Evolutionary conservation across 2,888 invertebrate genomes (phyloP), one percentile per base, ranked within the genome.

Genomic region (Oligia latruncula): DNA sequence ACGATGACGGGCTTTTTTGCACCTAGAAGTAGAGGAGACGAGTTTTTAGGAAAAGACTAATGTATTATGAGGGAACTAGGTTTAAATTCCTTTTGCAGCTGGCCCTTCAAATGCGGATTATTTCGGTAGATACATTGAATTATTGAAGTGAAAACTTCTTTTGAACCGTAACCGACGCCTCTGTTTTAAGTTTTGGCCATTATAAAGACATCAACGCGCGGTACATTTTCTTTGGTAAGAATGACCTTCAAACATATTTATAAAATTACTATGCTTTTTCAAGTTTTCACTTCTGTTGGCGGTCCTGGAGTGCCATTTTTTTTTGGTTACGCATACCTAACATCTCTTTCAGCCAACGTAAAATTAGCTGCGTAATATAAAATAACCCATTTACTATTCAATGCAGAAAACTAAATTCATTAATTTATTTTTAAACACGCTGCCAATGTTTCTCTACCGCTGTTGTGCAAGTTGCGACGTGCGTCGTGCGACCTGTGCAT

Each of bases 1-100:
- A 99, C 98, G 80, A 99, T 98, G 0, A 98, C 98, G 40, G 98
- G 98, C 88, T 98, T 97, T 92, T 98, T 98, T 43, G 97, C 97
- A 71, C 98, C 98, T 98, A 94, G 23, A 78, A 73, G 70, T 43
- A 58, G 0, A 23, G 23, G 70, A 13, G 4, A n/a, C 23, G 13
- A 23, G 11, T 15, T 75, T 62, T 49, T 17, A 49, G 13, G 17
- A 0, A 13, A 20, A 43, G 4, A 11, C 23, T 58, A 52, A 55
- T 8, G 17, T 20, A 49, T 52, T 52, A 52, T 55, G 55, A 20
- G 20, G 55, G 8, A 55, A 20, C 55, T 43, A 29, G 17, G 66
- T 29, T 23, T 46, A 23, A 8, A 46, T 72, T 20, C 29, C 13
- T 49, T 5, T 40, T 40, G 68, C 29, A 68, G 6, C 20, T 29